Base-by-base conservation (phyloP, 2,797 vertebrate genomes). In the Lophius americanus region DNA sequence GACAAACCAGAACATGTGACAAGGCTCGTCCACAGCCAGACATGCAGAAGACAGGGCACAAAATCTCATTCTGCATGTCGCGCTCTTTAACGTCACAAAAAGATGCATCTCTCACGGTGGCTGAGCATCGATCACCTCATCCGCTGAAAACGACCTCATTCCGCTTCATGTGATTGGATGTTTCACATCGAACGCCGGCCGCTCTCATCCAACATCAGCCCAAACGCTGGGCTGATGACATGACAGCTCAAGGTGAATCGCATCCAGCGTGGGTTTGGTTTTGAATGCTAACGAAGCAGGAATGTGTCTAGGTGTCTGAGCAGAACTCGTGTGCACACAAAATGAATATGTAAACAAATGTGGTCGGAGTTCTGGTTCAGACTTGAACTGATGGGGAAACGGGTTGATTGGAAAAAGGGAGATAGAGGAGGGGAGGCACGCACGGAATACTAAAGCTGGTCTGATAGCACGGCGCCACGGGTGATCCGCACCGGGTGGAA, bases 231-330 rank as follows among this genome's bases (percentile, higher is more conserved):
- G 63, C 67, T 36, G 51, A 64, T 75, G 76, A 78, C 78, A 79
- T 52, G 58, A 51, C 64, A 72, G 68, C 73, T 86, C 84, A 86
- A 87, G 84, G 78, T 90, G 81, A 86, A 76, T 82, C 69, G 60
- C 60, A 68, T 66, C 75, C 51, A 61, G 35, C 42, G 4, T 14
- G 5, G 58, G 54, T 70, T 73, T 23, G 23, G 52, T 49, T 77
- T 68, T 71, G 60, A 78, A 83, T 75, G 78, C 56, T 71, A 75
- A 86, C 49, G 7, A 71, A 10, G 48, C 46, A 23, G 55, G 51
- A 50, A 67, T 52, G 23, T 8, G 53, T 64, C n/a, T 2, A 1
- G 75, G 23, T 70, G 62, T 71, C 68, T 79, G 72, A 73, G 65
- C 10, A 1, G 78, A 85, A 81, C 82, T 79, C 60, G 69, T 65